Conservation (phyloP, 2,797 vertebrate species). For the Decapterus maruadsi region DNA sequence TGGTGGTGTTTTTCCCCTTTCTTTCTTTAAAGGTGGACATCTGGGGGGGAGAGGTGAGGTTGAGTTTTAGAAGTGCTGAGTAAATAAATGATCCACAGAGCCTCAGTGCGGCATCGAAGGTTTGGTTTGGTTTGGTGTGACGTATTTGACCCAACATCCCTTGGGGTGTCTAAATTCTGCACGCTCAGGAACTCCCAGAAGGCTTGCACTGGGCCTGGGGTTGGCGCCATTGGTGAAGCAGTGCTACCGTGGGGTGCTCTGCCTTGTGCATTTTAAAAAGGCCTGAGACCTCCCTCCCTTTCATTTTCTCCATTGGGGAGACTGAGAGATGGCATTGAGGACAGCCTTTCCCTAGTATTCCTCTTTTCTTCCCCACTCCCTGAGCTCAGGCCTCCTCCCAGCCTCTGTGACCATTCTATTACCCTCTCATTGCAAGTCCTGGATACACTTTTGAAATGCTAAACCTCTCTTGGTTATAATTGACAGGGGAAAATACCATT, state of each 20-base stretch:
- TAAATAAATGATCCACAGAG: conserved; percentile 49
- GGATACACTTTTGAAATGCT: conserved; percentile 87
- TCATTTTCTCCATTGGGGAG: conserved; percentile 77
- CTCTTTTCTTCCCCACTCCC: conserved; percentile 71
- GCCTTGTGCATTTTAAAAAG: conserved; percentile 83
- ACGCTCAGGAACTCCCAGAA: conserved; percentile 63
- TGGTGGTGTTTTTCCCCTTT: conserved; percentile 20
- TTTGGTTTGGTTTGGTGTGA: conserved; percentile 31
- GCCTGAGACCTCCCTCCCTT: conserved; percentile 75
- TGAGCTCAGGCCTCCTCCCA: conserved; percentile 78
- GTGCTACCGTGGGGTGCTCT: conserved; percentile 67
- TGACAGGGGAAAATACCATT: conserved; percentile 76
- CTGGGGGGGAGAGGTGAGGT: conserved; percentile 59
- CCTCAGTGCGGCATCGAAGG: conserved; percentile 38
- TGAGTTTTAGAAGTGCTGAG: conserved; percentile 64
- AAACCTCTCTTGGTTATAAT: conserved; percentile 81
- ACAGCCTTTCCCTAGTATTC: conserved; percentile 69
- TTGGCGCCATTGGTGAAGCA: conserved; percentile 79
- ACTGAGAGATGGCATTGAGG: conserved; percentile 84
- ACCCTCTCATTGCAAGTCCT: conserved; percentile 75
- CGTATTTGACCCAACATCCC: conserved; percentile 7
- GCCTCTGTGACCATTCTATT: conserved; percentile 83
- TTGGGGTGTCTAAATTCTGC: conserved; percentile 54
- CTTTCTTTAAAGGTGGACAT: conserved; percentile 57
- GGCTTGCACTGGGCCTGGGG: conserved; percentile 67